Evolutionary conservation across 2,113 vertebrate species (phyloP).

Genomic region (human): GRCh38 chr12:27936001-27936500

Average conservation of each 20-base stretch:
- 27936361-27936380: neutral
- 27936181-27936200: neutral
- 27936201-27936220: neutral
- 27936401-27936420: neutral
- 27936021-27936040: neutral
- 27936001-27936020: conserved; percentile 9
- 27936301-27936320: neutral
- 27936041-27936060: neutral
- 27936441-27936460: neutral
- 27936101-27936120: neutral
- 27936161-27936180: neutral
- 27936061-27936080: neutral
- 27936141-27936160: neutral
- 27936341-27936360: neutral
- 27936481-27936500: neutral
- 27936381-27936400: neutral
- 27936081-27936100: neutral
- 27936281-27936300: neutral
- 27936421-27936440: neutral
- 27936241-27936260: neutral
- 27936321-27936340: neutral
- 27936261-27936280: neutral
- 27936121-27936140: neutral
- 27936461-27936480: neutral
- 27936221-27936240: neutral